These are phyloP conservation scores for Gari tellinella DNA, from an alignment of 2,888 invertebrate genomes.

Conservation along the genomic window DNA sequence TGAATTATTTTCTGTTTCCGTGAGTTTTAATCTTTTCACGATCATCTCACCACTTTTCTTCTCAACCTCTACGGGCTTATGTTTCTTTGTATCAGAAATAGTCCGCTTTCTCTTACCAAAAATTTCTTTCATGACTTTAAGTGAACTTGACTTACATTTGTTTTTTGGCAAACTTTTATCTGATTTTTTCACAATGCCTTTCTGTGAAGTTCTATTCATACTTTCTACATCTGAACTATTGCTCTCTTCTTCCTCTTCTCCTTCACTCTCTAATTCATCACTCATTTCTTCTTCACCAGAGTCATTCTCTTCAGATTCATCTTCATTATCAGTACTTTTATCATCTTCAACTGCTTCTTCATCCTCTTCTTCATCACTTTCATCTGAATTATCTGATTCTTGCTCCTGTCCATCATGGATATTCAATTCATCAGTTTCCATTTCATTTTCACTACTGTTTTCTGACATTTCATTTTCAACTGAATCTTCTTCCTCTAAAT, in stretches of 20 bases:
- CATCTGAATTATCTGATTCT: constrained; percentile 2
- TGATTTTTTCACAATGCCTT: too few species aligned
- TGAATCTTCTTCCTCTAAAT: not conserved
- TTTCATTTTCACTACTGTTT: constrained; percentile 5
- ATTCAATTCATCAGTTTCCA: constrained; percentile 12
- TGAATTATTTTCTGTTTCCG: too few species aligned
- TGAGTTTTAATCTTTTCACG: too few species aligned
- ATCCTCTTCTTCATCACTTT: constrained; percentile 3
- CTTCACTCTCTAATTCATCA: constrained; percentile 21
- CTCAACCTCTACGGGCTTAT: too few species aligned
- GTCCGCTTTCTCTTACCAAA: too few species aligned
- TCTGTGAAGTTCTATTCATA: not conserved
- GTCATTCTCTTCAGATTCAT: not conserved
- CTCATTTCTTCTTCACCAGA: not conserved
- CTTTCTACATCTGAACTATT: not conserved
- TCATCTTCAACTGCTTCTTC: constrained; percentile 1
- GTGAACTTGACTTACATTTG: too few species aligned
- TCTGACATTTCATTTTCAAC: not conserved
- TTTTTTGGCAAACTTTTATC: too few species aligned
- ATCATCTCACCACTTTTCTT: too few species aligned
- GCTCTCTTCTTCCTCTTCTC: constrained; percentile 3
- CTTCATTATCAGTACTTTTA: not conserved
- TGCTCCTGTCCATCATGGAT: constrained; percentile 11
- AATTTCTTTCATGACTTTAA: too few species aligned
- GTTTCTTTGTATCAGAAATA: too few species aligned